Conservation (phyloP, 2,113 vertebrate genomes). For the Elgaria multicarinata region DNA sequence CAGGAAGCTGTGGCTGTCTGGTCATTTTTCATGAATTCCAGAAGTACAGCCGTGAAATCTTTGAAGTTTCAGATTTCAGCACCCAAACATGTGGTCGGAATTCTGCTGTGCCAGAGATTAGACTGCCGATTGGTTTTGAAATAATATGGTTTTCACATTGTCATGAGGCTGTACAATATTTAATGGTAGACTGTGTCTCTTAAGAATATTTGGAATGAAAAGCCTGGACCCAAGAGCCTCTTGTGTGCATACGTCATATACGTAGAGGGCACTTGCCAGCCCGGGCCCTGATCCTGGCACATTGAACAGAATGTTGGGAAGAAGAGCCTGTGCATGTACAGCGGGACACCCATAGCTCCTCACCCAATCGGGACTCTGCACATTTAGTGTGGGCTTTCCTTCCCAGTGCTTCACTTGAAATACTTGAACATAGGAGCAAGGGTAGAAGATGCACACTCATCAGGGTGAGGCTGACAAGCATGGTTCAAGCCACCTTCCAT, state of each 20-base stretch:
- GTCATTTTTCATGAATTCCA: constrained; percentile 35
- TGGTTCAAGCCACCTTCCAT: no score
- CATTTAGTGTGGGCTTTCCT: background rate
- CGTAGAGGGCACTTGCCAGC: background rate
- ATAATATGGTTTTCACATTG: background rate
- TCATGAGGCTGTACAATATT: background rate
- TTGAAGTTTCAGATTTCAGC: constrained; percentile 42
- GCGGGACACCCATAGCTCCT: background rate
- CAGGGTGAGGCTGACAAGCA: no score
- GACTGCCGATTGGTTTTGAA: background rate
- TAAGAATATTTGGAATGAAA: background rate
- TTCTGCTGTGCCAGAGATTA: constrained; percentile 5
- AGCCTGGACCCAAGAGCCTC: background rate
- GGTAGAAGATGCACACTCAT: background rate
- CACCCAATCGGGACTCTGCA: background rate
- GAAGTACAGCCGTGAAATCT: constrained; percentile 36
- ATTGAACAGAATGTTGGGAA: background rate
- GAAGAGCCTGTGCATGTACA: background rate
- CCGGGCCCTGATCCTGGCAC: background rate
- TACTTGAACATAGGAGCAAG: no score
- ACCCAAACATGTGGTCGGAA: constrained; percentile 29
- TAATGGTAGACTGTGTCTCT: background rate
- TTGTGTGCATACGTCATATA: background rate
- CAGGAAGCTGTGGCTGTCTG: constrained; percentile 46
- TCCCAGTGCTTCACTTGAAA: background rate